These are phyloP conservation scores for Drosophila lutescens DNA, from an alignment of 2,888 invertebrate species.

Conservation along the genomic window DNA sequence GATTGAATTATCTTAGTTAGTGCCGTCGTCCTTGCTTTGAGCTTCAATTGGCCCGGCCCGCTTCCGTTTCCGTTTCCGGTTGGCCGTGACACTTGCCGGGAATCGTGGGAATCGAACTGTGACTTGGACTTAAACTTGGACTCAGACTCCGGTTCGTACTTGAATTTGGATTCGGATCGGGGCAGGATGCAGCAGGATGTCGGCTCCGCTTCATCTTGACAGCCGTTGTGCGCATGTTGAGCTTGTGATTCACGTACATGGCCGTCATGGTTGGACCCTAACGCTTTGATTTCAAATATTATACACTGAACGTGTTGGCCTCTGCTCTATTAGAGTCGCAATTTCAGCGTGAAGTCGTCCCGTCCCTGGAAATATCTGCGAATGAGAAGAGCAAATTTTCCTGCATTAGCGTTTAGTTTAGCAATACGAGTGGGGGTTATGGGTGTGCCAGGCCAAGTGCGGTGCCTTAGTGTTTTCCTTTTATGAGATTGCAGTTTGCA, in stretches of 20 bases:
- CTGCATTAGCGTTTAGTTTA: constrained; percentile 2
- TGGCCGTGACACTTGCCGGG: constrained; percentile 31
- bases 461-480: constrained; percentile 12
- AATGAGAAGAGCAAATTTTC: constrained; percentile 34
- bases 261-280: constrained; percentile 77
- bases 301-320: constrained; percentile 71
- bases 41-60: constrained; percentile 35
- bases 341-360: constrained; percentile 34
- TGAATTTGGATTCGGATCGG: constrained; percentile 8
- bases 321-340: constrained; percentile 55
- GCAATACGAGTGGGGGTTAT: neutral
- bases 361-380: constrained; percentile 39
- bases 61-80: constrained; percentile 20
- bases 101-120: constrained; percentile 21
- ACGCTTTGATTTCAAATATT: constrained; percentile 84
- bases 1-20: constrained; percentile 68
- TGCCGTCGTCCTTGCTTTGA: constrained; percentile 26
- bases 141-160: neutral
- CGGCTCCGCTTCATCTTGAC: constrained; percentile 80
- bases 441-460: constrained; percentile 3
- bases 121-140: constrained; percentile 16
- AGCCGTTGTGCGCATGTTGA: constrained; percentile 81
- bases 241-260: constrained; percentile 66
- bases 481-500: constrained; percentile 46
- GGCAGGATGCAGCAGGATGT: constrained; percentile 30